Percentiles rank a stretch among this genome's conserved stretches.
phyloP scores from a whole-genome alignment of 1,140 invertebrate species.

The Heterodera schachtii region DNA sequence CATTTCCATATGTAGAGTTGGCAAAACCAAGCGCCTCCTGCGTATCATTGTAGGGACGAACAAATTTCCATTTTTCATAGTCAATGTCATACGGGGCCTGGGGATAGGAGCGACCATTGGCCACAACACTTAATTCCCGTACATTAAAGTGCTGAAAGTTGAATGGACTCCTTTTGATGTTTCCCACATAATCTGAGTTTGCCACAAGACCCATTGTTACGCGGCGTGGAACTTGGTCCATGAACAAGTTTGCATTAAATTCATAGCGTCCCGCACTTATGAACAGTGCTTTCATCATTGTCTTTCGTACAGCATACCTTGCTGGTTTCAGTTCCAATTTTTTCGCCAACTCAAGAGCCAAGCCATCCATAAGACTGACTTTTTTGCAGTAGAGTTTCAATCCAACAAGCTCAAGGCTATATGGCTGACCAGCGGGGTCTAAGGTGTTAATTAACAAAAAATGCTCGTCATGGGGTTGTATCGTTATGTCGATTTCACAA shows the following conservation, averaged over 20 bases:
- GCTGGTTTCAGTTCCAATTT: no score
- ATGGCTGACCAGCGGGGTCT: not conserved
- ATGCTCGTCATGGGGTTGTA: no score
- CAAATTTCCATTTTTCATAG: constrained; percentile 27
- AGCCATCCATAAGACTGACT: constrained; percentile 19
- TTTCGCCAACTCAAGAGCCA: not conserved
- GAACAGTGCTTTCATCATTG: no score
- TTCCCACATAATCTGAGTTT: not conserved
- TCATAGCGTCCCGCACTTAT: no score
- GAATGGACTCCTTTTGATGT: no score
- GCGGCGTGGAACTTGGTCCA: constrained; percentile 24
- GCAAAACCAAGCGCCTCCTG: constrained; percentile 17
- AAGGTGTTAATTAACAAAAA: not conserved
- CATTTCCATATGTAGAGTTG: no score
- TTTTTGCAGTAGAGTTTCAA: not conserved
- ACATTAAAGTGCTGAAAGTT: no score
- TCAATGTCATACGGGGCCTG: constrained; percentile 25
- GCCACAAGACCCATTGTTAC: constrained; percentile 17
- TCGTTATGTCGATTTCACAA: no score
- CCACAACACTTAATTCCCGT: no score
- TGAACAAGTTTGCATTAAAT: not conserved
- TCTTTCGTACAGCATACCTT: no score
- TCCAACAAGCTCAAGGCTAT: no score
- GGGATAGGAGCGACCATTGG: no score
- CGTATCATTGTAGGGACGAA: not conserved